Percentiles rank a stretch among this genome's conserved stretches.
These are phyloP conservation scores for Homalodisca vitripennis DNA, from an alignment of 1,140 invertebrate genomes.

Conservation along the genomic window DNA sequence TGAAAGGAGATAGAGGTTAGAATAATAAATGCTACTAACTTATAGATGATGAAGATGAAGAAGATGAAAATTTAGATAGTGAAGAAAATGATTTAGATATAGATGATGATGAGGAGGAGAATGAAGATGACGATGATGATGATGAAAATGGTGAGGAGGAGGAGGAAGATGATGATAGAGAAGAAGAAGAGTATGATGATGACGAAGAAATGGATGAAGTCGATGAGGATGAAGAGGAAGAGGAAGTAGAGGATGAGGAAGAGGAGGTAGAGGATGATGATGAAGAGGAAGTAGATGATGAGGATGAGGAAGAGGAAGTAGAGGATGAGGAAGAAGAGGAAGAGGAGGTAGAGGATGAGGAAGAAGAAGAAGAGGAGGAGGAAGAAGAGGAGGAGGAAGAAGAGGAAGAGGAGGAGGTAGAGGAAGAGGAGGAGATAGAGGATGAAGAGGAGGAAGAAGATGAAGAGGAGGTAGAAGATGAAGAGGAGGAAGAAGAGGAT, in stretches of 20 bases:
- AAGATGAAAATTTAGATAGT: conserved; percentile 24
- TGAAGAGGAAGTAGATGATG: conserved; percentile 41
- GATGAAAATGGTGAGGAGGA: conserved; percentile 4
- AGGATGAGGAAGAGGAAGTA: conserved; percentile 34
- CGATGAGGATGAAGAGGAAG: conserved; percentile 40
- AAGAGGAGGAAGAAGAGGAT: conserved; percentile 30
- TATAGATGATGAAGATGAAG: conserved; percentile 30
- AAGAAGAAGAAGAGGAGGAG: conserved; percentile 26
- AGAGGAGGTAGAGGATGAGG: not conserved
- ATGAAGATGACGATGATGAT: conserved; percentile 16
- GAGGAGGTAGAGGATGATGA: conserved; percentile 39
- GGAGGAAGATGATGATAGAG: conserved; percentile 9
- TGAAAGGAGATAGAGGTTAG: no score
- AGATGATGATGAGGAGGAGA: conserved; percentile 21
- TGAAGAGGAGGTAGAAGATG: conserved; percentile 5
- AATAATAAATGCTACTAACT: not conserved
- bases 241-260: conserved; percentile 44
- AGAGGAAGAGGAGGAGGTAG: conserved; percentile 35
- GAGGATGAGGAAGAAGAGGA: conserved; percentile 15
- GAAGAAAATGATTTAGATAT: conserved; percentile 17
- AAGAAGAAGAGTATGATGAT: conserved; percentile 33
- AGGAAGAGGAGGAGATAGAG: conserved; percentile 28
- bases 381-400: conserved; percentile 45
- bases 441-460: conserved; percentile 11
- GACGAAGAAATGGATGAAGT: conserved; percentile 37